Base-by-base conservation (phyloP, 2,113 vertebrate species). In the Carlito syrichta region DNA sequence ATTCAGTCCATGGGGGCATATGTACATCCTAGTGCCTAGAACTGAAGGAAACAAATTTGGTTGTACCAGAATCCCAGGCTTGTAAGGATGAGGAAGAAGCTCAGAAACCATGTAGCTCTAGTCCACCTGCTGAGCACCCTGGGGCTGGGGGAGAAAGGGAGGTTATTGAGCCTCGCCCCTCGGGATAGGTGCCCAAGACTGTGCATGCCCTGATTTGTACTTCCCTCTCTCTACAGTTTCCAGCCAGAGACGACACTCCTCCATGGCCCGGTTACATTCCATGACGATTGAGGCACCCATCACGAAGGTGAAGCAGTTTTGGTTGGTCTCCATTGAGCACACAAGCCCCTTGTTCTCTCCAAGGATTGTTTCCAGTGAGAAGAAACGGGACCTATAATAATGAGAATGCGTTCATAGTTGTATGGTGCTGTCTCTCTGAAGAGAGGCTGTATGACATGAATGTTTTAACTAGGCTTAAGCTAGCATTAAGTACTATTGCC, bases 261-360 rank as follows among this genome's bases (percentile, higher is more conserved):
- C 99, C 69, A 99, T 99, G 99, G 99, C 99, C 93, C 99, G 99
- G 98, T 99, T 99, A 97, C 99, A 99, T 98, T 99, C 99, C 96
- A 99, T 99, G 99, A 99, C 99, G 3, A 99, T 99, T 12, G 99
- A 99, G 98, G 99, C 99, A 22, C 99, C 99, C 93, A 99, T 99
- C 98, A 99, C 99, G 94, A 99, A 99, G 99, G 99, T 99, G 98
- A 97, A 10, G 94, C 8, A 8, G 9, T 23, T 14, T 8, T 35
- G n/a, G 19, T 13, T 30, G 1, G 9, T 69, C 54, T 78, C n/a
- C 76, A 23, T 7, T 20, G 20, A 58, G 54, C 40, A 30, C 1
- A 6, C 50, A 5, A 38, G 22, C 3, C 71, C 48, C 23, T 82
- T 5, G 69, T 20, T 50, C 54, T 56, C 60, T 52, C 12, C 5